Conservation (phyloP, 2,113 vertebrate genomes). For the Lates calcarifer region DNA sequence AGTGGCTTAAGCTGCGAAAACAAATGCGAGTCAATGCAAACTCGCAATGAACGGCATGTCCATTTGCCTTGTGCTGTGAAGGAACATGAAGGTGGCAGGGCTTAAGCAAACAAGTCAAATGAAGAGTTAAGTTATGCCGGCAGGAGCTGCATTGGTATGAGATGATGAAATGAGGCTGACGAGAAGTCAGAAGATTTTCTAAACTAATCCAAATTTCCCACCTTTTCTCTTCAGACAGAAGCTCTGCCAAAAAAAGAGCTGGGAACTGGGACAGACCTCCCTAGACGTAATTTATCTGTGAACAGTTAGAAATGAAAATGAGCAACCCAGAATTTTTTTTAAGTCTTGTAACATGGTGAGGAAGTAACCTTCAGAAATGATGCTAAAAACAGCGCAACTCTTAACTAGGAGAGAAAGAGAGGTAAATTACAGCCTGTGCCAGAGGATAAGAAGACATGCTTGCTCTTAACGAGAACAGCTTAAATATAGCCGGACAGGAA, state of each 20-base stretch:
- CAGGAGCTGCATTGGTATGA: constrained; percentile 6
- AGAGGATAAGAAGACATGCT: constrained; percentile 55
- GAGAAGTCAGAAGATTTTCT: constrained; percentile 36
- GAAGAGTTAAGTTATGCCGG: constrained; percentile 8
- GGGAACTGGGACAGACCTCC: constrained; percentile 55
- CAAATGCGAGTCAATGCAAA: constrained; percentile 56
- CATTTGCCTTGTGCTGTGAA: constrained; percentile 32
- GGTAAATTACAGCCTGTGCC: constrained; percentile 57
- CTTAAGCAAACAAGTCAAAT: constrained; percentile 5
- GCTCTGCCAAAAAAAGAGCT: constrained; percentile 35
- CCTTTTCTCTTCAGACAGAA: constrained; percentile 27
- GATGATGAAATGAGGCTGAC: constrained; percentile 35
- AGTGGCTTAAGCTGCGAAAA: constrained; percentile 46
- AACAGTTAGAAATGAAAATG: constrained; percentile 13
- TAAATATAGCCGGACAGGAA: constrained; percentile 65
- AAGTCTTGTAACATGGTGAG: background rate
- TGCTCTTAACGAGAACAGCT: constrained; percentile 56
- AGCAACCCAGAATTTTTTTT: constrained; percentile 23
- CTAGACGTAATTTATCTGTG: constrained; percentile 9
- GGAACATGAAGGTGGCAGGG: constrained; percentile 15
- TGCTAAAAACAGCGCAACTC: constrained; percentile 57
- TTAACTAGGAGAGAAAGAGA: constrained; percentile 48
- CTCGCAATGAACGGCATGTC: constrained; percentile 17
- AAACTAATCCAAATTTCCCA: constrained; percentile 25
- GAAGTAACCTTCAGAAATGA: constrained; percentile 35